Base-by-base conservation (phyloP, 1,140 invertebrate genomes). In the Helicorthomorpha holstii region DNA sequence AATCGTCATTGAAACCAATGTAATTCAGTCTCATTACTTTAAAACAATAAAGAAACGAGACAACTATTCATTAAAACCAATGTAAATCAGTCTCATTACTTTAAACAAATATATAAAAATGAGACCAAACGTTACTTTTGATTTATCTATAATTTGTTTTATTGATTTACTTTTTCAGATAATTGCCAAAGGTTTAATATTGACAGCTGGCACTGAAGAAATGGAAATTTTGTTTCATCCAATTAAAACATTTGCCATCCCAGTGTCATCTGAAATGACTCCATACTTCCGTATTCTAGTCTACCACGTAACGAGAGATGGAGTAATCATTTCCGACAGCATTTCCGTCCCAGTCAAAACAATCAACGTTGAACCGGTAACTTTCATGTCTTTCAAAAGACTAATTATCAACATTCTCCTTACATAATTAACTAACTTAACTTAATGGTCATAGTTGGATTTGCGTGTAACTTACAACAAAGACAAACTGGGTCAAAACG, bases 261-360 rank as follows among this genome's bases (percentile, higher is more conserved):
- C 71, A 0, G 60, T 74, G 1, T 68, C 69, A 12, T 50, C 65
- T 14, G 69, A 72, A 49, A 80, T 80, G 78, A 69, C 75, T 7
- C 78, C 78, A 0, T 71, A 66, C 1, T 76, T 76, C 56, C 66
- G 67, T 21, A 62, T 80, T 2, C 56, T 79, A 2, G 75, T 76
- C 2, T 78, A 74, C 55, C 67, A 69, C 55, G 59, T 75, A 1
- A 61, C 67, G 29, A 22, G 62, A 16, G 59, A 60, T 25, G 69
- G 71, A 27, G 68, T 75, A 55, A 61, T 80, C 2, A 61, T 79
- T 1, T 61, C 73, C 2, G 77, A 79, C 58, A 67, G 66, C 34
- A 59, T 77, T 4, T 75, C 69, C 49, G 66, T 79, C 48, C 76
- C 76, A 49, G 71, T 80, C 4, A 66, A 73, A 51, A 66, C 69